A percentile compares a stretch with the other conserved stretches of the same genome.
Evolutionary conservation across 2,113 vertebrate genomes (phyloP).

Genomic region (Oreochromis tanganicae): DNA sequence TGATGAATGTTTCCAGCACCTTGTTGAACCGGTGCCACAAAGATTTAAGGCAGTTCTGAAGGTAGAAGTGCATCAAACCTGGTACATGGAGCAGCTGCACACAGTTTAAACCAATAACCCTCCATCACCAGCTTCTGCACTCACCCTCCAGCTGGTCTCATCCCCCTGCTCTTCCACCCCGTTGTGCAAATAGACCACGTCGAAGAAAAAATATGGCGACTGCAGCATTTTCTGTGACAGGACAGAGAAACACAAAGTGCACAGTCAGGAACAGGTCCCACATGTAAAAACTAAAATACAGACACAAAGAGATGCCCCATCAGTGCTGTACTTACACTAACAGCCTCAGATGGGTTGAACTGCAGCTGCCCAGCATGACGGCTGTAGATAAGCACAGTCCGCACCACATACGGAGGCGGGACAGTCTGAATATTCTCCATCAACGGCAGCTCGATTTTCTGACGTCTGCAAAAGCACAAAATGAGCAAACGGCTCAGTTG

Average conservation of each 20-base stretch:
- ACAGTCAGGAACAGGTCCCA: neutral
- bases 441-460: slow-evolving; percentile 87
- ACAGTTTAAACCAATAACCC: neutral
- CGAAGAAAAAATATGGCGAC: slow-evolving; percentile 91
- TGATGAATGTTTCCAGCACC: neutral
- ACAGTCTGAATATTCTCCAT: slow-evolving; percentile 90
- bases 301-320: neutral
- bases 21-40: neutral
- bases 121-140: neutral
- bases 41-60: neutral
- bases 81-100: neutral
- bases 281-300: neutral
- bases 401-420: slow-evolving; percentile 86
- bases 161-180: slow-evolving; percentile 82
- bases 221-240: slow-evolving; percentile 88
- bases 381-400: slow-evolving; percentile 87
- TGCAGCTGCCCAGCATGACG: slow-evolving; percentile 82
- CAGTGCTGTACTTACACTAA: slow-evolving; percentile 72
- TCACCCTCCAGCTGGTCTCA: slow-evolving; percentile 85
- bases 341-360: slow-evolving; percentile 79
- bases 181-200: slow-evolving; percentile 86
- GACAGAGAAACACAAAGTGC: neutral
- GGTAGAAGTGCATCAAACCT: accelerated
- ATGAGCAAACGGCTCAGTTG: neutral
- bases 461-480: slow-evolving; percentile 70